Evolutionary conservation across 2,888 invertebrate genomes (phyloP).

Genomic region (Polyommatus iphigenia): DNA sequence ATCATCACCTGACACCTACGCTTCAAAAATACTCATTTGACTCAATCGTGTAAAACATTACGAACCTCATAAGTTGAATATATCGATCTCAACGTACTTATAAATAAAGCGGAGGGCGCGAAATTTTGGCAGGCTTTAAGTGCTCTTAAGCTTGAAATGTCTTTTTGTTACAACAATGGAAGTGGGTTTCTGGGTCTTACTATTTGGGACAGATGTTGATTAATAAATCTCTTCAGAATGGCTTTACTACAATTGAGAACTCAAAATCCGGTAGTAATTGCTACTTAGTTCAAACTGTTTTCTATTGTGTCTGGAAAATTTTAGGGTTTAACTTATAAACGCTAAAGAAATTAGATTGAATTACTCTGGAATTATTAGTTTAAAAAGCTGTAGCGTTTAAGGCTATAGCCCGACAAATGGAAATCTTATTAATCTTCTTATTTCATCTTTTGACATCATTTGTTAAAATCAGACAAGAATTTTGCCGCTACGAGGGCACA

Average conservation of each 20-base stretch:
- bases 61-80: background rate
- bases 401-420: too few relatives aligned
- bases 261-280: background rate
- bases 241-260: conserved; percentile 23
- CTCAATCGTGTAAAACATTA: background rate
- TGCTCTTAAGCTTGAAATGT: conserved; percentile 27
- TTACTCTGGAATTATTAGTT: background rate
- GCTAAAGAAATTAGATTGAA: background rate
- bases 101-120: background rate
- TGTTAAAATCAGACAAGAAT: too few relatives aligned
- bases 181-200: conserved; percentile 27
- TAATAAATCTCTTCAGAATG: conserved; percentile 30
- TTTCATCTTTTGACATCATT: too few relatives aligned
- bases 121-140: conserved; percentile 27
- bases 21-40: too few relatives aligned
- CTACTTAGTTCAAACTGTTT: background rate
- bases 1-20: too few relatives aligned
- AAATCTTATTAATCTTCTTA: too few relatives aligned
- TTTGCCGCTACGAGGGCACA: too few relatives aligned
- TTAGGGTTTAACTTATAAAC: background rate
- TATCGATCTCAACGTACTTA: background rate
- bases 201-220: conserved; percentile 30
- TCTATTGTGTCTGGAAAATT: conserved; percentile 7
- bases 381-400: too few relatives aligned
- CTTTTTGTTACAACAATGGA: conserved; percentile 22